Evolutionary conservation across 2,113 vertebrate genomes (phyloP), one percentile per base, ranked within the genome.

Genomic region (Lucifuga dentata): DNA sequence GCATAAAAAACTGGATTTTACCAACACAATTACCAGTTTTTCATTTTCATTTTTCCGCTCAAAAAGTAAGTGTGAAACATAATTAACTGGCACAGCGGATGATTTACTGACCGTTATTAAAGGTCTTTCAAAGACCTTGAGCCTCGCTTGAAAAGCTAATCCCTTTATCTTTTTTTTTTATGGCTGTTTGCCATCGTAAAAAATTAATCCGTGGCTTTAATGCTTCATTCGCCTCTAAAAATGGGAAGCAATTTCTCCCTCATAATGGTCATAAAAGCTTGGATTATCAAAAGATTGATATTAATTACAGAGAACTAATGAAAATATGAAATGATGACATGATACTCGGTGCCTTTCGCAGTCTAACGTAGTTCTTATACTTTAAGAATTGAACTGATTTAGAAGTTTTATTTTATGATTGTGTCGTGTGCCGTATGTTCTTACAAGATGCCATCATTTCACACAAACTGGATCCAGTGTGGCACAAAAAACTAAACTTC

Each of bases 101-200:
- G 58, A 83, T 71, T 77, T 68, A 17, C 73, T 63, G 55, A 69
- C 65, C 50, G 48, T 72, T 68, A 59, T 49, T 70, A 51, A 66
- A 72, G 68, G 67, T 75, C 73, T 71, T 76, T 76, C 38, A 60
- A 44, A 53, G 78, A 73, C 73, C 44, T 85, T 63, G 36, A 70
- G 51, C 23, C 24, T 43, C 11, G 2, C 44, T 51, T 39, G 21
- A 45, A 45, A 46, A 77, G 77, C 74, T 11, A 20, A 63, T 63
- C 23, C 2, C n/a, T n/a, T n/a, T n/a, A n/a, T n/a, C n/a, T n/a
- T n/a, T n/a, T 29, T 46, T 55, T 50, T 45, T 64, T 44, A 21
- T 73, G 73, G 63, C 59, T 52, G 8, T 70, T 70, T 76, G 55
- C 67, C 76, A 57, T 26, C 3, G 29, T 55, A 32, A 76, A 79